Base-by-base conservation (phyloP, 2,888 invertebrate genomes). In the Drosophila helvetica region DNA sequence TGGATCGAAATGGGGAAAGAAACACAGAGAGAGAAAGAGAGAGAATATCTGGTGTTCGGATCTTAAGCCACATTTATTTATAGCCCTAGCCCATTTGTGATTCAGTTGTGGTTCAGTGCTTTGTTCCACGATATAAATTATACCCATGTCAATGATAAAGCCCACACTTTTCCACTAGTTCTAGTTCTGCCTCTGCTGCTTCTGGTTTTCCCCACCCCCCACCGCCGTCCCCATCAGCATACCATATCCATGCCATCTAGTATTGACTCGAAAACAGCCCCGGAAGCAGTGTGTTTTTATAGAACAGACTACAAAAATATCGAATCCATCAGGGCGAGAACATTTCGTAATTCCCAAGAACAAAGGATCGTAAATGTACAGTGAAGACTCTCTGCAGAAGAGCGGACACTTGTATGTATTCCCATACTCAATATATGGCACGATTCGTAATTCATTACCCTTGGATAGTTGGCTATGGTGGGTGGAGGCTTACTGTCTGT, bases 241-340 rank as follows among this genome's bases (percentile, higher is more conserved):
- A 25, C 6, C 38, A 38, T 38, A 38, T 38, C 38, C 6, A n/a
- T 42, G n/a, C 45, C 17, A 46, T 46, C 19, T 45, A 48, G 66
- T 17, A 43, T 59, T 46, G 72, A 38, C 38, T 38, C 38, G 38
- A 38, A n/a, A 3, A 30, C 38, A 38, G 38, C 15, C 38, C 80
- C 75, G 87, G 78, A 81, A 81, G 80, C 80, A 71, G 87, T 80
- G 70, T 86, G 80, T 86, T 83, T 84, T 75, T 80, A 73, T 84
- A 81, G 75, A 80, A 71, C 78, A 75, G 70, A 47, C 59, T 51
- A 33, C 48, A 33, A 25, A 60, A 42, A 43, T 48, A 42, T 42
- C 33, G 7, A 38, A 38, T 38, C 38, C 38, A 38, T 38, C 38
- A 38, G 15, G 38, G 7, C 38, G n/a, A 38, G 38, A 38, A 38